Conservation (phyloP, 2,113 vertebrate genomes). For the Siniperca chuatsi region DNA sequence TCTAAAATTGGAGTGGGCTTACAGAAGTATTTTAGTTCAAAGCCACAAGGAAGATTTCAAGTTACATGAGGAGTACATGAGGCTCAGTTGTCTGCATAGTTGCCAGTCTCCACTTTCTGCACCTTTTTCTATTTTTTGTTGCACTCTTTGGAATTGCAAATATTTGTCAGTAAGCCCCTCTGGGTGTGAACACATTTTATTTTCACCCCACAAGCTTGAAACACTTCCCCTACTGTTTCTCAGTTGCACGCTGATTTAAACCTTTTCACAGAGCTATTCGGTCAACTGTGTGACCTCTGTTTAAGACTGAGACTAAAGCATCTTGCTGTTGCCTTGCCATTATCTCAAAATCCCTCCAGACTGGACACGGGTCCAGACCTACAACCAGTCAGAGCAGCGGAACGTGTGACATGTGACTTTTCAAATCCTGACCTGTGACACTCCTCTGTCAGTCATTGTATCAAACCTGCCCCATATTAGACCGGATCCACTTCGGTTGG, state of each 20-base stretch:
- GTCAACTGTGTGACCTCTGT: constrained; percentile 1
- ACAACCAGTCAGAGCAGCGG: no score
- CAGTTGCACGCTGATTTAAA: constrained; percentile 3
- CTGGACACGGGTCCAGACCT: no score
- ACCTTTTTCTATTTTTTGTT: constrained; percentile 22
- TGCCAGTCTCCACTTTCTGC: not conserved
- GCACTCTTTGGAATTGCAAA: constrained; percentile 3
- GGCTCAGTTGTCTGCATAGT: not conserved
- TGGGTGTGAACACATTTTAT: constrained; percentile 37
- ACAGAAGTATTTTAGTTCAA: constrained; percentile 4
- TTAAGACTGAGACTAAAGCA: not conserved
- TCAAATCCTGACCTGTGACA: no score
- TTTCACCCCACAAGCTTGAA: constrained; percentile 14
- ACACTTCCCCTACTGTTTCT: constrained; percentile 20
- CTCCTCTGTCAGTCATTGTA: no score
- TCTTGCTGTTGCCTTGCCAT: not conserved
- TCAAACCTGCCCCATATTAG: no score
- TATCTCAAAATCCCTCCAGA: constrained; percentile 8
- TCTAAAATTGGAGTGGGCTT: not conserved
- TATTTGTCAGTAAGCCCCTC: not conserved
- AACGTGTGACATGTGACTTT: no score
- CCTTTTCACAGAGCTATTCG: not conserved
- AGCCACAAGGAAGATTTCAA: constrained; percentile 1
- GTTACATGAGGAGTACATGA: not conserved
- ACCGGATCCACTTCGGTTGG: no score